A percentile compares a stretch with the other conserved stretches of the same genome.
Evolutionary conservation across 64 coral and sea anemone species (phyloP).

Genomic region (Cladopsammia gracilis): DNA sequence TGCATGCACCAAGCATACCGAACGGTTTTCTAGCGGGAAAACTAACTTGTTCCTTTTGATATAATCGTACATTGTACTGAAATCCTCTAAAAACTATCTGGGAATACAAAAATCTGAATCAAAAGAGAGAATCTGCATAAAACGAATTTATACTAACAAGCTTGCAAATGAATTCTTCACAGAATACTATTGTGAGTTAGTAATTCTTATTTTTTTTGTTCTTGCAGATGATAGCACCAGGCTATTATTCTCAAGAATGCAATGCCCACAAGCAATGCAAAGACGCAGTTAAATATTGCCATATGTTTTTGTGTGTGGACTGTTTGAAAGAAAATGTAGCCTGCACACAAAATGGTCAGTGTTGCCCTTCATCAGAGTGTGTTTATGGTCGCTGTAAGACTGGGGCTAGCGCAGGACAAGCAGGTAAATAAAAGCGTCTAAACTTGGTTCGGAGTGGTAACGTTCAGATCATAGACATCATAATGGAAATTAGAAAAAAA

Average conservation of each 20-base stretch:
- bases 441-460: not conserved
- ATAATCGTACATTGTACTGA: too few relatives aligned
- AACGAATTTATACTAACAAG: too few relatives aligned
- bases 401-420: constrained; percentile 80
- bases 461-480: too few relatives aligned
- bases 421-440: constrained; percentile 55
- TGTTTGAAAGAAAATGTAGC: constrained; percentile 99
- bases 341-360: constrained; percentile 99
- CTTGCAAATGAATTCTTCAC: too few relatives aligned
- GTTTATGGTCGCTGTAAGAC: constrained; percentile 95
- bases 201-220: not conserved
- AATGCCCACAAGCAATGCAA: constrained; percentile 96
- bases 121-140: too few relatives aligned
- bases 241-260: constrained; percentile 98
- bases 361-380: constrained; percentile 90
- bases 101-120: too few relatives aligned
- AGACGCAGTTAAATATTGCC: constrained; percentile 87
- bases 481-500: too few relatives aligned
- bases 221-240: constrained; percentile 92
- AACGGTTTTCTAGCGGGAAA: too few relatives aligned
- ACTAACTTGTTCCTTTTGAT: too few relatives aligned
- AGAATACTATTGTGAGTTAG: too few relatives aligned
- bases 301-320: constrained; percentile 99
- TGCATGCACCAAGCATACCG: too few relatives aligned
- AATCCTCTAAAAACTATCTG: too few relatives aligned